phyloP scores from a whole-genome alignment of 2,113 vertebrate species.

The Nycticorax nycticorax region DNA sequence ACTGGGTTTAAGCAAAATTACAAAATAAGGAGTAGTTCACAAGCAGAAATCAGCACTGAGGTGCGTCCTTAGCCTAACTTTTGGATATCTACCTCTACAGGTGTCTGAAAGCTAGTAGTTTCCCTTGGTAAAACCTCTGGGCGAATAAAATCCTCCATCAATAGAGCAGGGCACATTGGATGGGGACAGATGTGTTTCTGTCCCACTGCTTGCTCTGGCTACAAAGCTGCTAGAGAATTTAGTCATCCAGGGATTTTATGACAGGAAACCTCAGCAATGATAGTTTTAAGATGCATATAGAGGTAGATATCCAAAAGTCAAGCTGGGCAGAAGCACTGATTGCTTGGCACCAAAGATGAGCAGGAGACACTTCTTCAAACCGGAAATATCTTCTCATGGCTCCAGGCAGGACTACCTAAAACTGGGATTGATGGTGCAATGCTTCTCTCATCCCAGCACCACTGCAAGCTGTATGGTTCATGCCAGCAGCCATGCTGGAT shows the following conservation, averaged over 20 bases:
- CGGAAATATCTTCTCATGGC: background rate
- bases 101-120: background rate
- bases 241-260: background rate
- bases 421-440: too few relatives aligned
- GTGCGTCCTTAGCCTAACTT: background rate
- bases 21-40: background rate
- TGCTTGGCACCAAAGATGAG: background rate
- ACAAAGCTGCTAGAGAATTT: background rate
- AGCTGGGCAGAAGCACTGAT: background rate
- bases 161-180: background rate
- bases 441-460: background rate
- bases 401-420: background rate
- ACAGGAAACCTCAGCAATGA: background rate
- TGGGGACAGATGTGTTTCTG: background rate
- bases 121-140: background rate
- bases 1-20: background rate
- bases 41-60: accelerated
- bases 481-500: background rate
- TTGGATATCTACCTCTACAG: background rate
- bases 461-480: accelerated
- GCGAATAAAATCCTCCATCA: background rate
- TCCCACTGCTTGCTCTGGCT: background rate
- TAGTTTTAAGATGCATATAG: background rate
- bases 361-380: background rate
- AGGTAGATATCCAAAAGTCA: background rate